A percentile compares a stretch with the other conserved stretches of the same genome.
These are phyloP conservation scores for Linepithema humile DNA, from an alignment of 1,140 invertebrate genomes.

Conservation along the genomic window DNA sequence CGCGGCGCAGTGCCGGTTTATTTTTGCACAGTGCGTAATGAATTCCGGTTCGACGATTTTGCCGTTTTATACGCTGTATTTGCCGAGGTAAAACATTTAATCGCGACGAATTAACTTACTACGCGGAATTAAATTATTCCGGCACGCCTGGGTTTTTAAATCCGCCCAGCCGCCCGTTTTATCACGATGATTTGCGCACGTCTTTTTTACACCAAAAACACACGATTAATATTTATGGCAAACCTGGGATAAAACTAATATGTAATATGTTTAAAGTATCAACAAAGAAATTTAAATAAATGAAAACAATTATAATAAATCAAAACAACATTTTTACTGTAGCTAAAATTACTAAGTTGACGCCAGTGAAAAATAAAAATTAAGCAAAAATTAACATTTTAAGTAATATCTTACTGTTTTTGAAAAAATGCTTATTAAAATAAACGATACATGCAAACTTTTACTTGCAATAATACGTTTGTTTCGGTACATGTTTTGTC, in stretches of 20 bases:
- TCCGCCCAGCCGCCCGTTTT: conserved; percentile 16
- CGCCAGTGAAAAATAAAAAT: not conserved
- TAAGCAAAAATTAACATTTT: not conserved
- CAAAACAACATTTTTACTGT: not conserved
- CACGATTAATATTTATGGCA: conserved; percentile 17
- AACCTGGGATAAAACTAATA: not conserved
- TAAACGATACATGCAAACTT: not conserved
- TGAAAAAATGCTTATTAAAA: not conserved
- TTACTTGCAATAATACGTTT: not conserved
- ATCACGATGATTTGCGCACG: conserved; percentile 13
- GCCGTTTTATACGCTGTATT: conserved; percentile 44
- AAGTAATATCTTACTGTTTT: not conserved
- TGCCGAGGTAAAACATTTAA: conserved; percentile 47
- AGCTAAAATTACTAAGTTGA: not conserved
- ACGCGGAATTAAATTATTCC: conserved; percentile 48
- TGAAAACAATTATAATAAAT: not conserved
- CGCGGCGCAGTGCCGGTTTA: conserved; percentile 12
- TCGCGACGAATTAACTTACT: conserved; percentile 43
- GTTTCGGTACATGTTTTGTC: not conserved
- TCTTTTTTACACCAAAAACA: conserved; percentile 24
- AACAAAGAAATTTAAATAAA: not conserved
- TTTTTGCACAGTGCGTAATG: conserved; percentile 48
- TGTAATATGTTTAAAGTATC: not conserved
- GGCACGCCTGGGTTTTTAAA: conserved; percentile 48
- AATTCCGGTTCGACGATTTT: conserved; percentile 48